Base-by-base conservation (phyloP, 2,797 vertebrate species). In the Esox masquinongy region DNA sequence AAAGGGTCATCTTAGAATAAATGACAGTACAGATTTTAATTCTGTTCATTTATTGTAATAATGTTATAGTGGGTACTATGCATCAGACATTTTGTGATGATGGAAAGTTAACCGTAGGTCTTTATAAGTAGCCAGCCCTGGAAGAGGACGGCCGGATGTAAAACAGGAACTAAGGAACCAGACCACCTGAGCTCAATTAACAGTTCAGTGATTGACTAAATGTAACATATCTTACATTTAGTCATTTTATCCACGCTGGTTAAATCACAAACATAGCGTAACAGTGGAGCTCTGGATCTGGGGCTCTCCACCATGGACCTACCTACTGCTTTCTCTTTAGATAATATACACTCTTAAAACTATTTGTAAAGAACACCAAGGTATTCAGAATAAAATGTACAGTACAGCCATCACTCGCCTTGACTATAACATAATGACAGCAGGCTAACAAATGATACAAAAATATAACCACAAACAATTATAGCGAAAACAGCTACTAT, bases 391-490 rank as follows among this genome's bases (percentile, higher is more conserved):
- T 51, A 71, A 15, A 50, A 71, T 49, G n/a, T 63, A 63, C 61
- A 63, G 61, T 26, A 63, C 59, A 63, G 14, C 9, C 5, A 7
- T 7, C 34, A 7, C 59, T 22, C 4, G 12, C 43, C 43, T 14
- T 47, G 12, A 22, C 56, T 61, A 61, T 1, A 59, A 24, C 56
- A 24, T 61, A 12, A 61, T 61, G 22, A 24, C 11, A 61, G 11
- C 56, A 61, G 22, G 17, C 56, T 11, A 39, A 59, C 76, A 86
- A 86, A 82, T 43, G 56, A 84, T 87, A 84, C 31, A 90, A 88
- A 87, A 86, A 78, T 80, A 80, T 79, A 77, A 66, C 79, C 87
- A 86, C 84, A 78, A 11, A 78, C 73, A 75, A 83, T 50, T 77
- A 56, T 77, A 77, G 61, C 17, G 6, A 14, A 19, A 61, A 31